These are phyloP conservation scores for Anhinga anhinga DNA, from an alignment of 2,113 vertebrate species.

Conservation along the genomic window DNA sequence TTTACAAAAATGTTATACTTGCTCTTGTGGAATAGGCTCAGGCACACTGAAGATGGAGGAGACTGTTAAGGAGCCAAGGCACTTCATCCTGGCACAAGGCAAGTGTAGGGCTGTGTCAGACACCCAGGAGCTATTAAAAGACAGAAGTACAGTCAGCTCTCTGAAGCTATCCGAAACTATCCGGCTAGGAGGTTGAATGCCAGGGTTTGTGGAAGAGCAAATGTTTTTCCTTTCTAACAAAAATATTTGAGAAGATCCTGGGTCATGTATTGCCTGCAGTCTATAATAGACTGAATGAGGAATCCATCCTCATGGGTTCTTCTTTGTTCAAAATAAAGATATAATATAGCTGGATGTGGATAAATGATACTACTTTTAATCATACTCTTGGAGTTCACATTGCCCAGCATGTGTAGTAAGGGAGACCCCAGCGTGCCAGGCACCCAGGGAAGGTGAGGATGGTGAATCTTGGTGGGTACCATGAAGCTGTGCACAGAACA, in stretches of 20 bases:
- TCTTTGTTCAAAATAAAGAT: background rate
- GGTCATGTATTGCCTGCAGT: background rate
- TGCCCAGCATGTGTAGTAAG: background rate
- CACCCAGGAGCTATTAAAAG: background rate
- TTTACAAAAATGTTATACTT: background rate
- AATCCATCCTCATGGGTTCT: background rate
- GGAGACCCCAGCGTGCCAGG: background rate
- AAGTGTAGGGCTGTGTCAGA: accelerated
- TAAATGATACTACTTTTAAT: background rate
- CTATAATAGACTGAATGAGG: background rate
- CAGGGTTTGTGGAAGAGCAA: background rate
- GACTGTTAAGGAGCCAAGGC: accelerated
- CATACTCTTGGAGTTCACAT: background rate
- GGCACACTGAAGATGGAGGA: background rate
- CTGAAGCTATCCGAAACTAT: background rate
- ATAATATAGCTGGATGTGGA: background rate
- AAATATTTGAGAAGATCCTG: background rate
- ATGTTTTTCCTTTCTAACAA: background rate
- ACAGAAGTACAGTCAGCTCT: background rate
- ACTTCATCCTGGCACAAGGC: background rate
- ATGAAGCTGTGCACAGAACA: background rate
- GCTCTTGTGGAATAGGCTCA: background rate
- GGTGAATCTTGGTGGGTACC: background rate
- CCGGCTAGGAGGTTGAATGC: background rate
- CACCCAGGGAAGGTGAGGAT: accelerated